phyloP scores from a whole-genome alignment of 2,888 invertebrate genomes.

The Eudemis profundana region DNA sequence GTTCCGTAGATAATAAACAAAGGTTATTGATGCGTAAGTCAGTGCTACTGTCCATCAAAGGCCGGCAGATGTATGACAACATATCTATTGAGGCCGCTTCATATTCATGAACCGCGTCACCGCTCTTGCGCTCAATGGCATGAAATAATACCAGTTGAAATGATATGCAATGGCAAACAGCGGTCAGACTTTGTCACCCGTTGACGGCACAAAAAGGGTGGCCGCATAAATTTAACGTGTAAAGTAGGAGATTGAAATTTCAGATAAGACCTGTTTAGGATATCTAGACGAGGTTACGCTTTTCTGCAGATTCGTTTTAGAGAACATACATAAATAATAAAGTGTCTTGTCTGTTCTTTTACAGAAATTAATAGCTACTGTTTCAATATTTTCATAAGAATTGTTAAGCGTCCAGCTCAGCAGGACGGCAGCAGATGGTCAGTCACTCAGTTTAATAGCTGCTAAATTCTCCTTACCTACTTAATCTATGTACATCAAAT shows the following conservation, averaged over 20 bases:
- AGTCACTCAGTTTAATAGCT: too few species aligned
- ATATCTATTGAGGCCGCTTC: slow-evolving; percentile 78
- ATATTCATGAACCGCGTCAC: slow-evolving; percentile 75
- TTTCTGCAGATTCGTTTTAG: neutral
- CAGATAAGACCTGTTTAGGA: slow-evolving; percentile 17
- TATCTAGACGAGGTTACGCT: neutral
- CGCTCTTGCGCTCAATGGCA: slow-evolving; percentile 63
- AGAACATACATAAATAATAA: neutral
- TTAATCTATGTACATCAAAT: too few species aligned
- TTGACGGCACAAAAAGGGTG: slow-evolving; percentile 37
- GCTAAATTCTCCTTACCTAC: too few species aligned
- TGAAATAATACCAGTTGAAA: slow-evolving; percentile 70
- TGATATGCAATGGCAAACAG: slow-evolving; percentile 57
- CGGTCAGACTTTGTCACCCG: slow-evolving; percentile 41
- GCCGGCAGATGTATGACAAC: slow-evolving; percentile 71
- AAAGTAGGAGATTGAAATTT: slow-evolving; percentile 24
- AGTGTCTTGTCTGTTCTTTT: neutral
- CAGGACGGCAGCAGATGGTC: too few species aligned
- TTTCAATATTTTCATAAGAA: too few species aligned
- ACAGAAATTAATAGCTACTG: too few species aligned
- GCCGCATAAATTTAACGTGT: slow-evolving; percentile 30
- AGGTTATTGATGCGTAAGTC: slow-evolving; percentile 65
- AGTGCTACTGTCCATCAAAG: slow-evolving; percentile 67
- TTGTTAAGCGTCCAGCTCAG: too few species aligned
- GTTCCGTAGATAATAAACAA: slow-evolving; percentile 67